Base-by-base conservation (phyloP, 2,113 vertebrate species). In the Salvelinus alpinus region DNA sequence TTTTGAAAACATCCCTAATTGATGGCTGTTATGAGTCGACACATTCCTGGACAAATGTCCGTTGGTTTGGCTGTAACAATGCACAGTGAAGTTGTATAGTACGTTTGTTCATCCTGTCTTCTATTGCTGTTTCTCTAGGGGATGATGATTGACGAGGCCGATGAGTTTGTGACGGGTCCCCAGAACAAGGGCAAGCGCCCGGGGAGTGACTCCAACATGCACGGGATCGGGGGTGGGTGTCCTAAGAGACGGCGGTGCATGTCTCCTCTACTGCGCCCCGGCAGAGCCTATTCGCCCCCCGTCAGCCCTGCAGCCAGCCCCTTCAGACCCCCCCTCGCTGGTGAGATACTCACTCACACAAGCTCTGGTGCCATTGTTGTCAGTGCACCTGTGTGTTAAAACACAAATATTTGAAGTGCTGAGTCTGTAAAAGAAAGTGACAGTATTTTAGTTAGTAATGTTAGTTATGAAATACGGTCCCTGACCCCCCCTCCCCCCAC, bases 101-200 rank as follows among this genome's bases (percentile, higher is more conserved):
- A 3, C 38, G 14, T 54, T 54, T 14, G 18, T 6, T 44, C 0
- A 70, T 34, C 64, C 57, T 31, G 38, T 22, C 8, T 20, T 64
- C n/a, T 44, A 3, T 1, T 12, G 20, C 24, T 34, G 57, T 70
- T 25, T 22, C n/a, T n/a, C 6, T 81, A 83, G 97, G 98, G 96
- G 70, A 98, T 99, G 97, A 99, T 99, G 97, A 98, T 99, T 13
- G 98, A 99, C 31, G 98, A 99, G 91, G 96, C 98, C 0, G 98
- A 99, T 24, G 97, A 99, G 84, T 99, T 99, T 80, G 95, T 99
- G 13, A 90, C 96, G 2, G 94, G 97, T 3, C 95, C 97, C 71
- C 97, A 98, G 88, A 98, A 95, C 89, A 98, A 98, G 86, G 88
- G 96, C 51, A 97, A 98, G 79, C 91, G 95, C 48, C 92, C 91